Evolutionary conservation across 2,888 invertebrate species (phyloP), one percentile per base, ranked within the genome.

Genomic region (Parnassius smintheus): DNA sequence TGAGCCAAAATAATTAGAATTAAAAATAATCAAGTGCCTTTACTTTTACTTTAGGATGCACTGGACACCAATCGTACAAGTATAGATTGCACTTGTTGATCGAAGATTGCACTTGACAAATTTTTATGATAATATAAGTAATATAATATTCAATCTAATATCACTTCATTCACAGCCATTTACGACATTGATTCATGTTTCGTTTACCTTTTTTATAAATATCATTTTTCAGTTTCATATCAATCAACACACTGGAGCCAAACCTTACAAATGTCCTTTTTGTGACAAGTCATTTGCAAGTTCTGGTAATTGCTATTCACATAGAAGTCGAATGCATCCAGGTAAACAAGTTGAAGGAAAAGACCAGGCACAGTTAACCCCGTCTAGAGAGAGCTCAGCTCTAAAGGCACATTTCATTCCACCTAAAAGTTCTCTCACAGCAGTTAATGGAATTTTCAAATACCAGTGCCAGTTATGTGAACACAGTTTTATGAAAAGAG

Each of bases 251-350:
- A 95, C 95, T n/a, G 95, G 95, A 55, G 94, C 93, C 4, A 92
- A 94, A 73, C 95, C 95, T 35, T 95, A 95, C 81, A 93, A 94
- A 81, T 95, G 95, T 79, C 95, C 95, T 44, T 95, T 94, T 75
- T 95, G 95, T 82, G 94, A 95, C 0, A 95, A 95, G 81, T 91
- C 94, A 61, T 95, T 95, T 78, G 94, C 95, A 52, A 94, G 95
- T 80, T 95, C 95, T 41, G 95, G 95, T 11, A 95, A 95, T 74
- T 95, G 95, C 76, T 95, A 95, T 77, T 94, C 95, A 1, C 95
- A 95, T 76, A 92, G 94, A 69, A 95, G 93, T 77, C 88, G 95
- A 58, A 95, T 95, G 94, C 95, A 95, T 77, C 94, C 95, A 0
- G 89, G 93, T 50, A 93, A 93, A 75, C 72, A 70, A 3, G 66